Base-by-base conservation (phyloP, 2,797 vertebrate species). In the Corythornis leucogaster region DNA sequence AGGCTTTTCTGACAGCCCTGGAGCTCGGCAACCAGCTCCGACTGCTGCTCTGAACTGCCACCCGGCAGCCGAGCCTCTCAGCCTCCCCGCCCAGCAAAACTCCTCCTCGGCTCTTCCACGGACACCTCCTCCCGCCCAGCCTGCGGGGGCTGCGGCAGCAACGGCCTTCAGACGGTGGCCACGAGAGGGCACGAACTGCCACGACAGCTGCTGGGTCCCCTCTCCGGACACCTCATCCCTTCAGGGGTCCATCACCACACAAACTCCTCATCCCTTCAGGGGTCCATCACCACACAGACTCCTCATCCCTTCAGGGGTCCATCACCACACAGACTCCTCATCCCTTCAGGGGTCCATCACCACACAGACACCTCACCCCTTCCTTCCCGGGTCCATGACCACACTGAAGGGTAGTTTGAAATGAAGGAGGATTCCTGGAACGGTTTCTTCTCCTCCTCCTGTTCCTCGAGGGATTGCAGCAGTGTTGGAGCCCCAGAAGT, bases 161-260 rank as follows among this genome's bases (percentile, higher is more conserved):
- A 3, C 0, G 1, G 0, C n/a, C 12, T 20, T 15, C 48, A 2
- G 57, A 2, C 2, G 5, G 7, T 1, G 33, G 2, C 85, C 53
- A 20, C 12, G 11, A 51, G 40, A 63, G 85, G 55, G 26, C 40
- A 82, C 0, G 1, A 11, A 15, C 12, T 2, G 17, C 70, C 35
- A 38, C 21, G 3, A 15, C 53, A 14, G 26, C 54, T 45, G 19
- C 68, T 64, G 33, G 13, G 42, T 18, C 9, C 35, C 69, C 18
- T 30, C 8, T 6, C 4, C 6, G 57, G n/a, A 45, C 18, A 25
- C 5, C 9, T 45, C 43, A 5, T 2, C 0, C 7, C 12, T 20
- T 9, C 3, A 11, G 1, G 5, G 31, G 5, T 8, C 55, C 4
- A 8, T 4, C 26, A 15, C 7, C 43, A 17, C 22, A 5, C 16